Percentiles rank a stretch among this genome's conserved stretches.
Conservation (phyloP, 2,113 vertebrate genomes). For the Melanerpes formicivorus region DNA sequence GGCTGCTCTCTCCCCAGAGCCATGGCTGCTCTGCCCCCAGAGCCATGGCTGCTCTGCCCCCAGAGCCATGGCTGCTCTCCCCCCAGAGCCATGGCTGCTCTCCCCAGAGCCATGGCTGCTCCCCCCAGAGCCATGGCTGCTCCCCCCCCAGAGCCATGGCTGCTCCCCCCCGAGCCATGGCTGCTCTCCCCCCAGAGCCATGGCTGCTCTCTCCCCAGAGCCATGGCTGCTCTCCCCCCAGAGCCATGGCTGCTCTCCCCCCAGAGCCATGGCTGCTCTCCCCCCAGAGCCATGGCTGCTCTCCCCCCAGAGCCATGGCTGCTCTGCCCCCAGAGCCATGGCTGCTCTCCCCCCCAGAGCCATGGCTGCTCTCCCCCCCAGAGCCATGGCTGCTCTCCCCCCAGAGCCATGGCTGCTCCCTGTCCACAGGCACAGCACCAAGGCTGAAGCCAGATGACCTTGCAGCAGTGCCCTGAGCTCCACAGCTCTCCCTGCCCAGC, state of each 20-base stretch:
- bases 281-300: neutral
- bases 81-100: no score
- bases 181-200: neutral
- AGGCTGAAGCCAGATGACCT: neutral
- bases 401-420: no score
- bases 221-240: no score
- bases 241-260: no score
- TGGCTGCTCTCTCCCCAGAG: no score
- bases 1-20: no score
- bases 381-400: neutral
- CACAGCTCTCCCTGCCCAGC: neutral
- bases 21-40: neutral
- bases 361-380: no score
- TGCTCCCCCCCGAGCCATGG: rapidly evolving
- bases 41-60: neutral
- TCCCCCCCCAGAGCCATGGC: neutral
- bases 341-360: no score
- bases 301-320: no score
- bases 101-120: no score
- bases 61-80: rapidly evolving
- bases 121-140: no score
- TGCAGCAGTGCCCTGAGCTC: neutral
- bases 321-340: no score
- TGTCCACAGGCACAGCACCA: neutral
- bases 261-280: neutral